Conservation (phyloP, 2,888 invertebrate species). For the Scrobipalpa atriplicella region DNA sequence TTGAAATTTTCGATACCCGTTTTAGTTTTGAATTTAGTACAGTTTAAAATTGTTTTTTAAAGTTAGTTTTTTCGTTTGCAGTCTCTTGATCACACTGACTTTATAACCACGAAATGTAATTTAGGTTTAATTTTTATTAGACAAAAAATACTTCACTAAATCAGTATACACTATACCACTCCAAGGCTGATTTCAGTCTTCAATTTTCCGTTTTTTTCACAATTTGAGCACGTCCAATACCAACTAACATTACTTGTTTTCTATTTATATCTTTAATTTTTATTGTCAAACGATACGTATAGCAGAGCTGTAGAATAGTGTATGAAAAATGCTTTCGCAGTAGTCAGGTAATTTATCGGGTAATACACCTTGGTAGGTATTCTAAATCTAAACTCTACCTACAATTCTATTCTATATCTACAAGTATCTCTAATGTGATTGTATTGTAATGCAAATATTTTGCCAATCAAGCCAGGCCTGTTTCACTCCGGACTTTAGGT, state of each 20-base stretch:
- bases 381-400: constrained; percentile 36
- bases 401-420: too few species aligned
- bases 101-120: too few species aligned
- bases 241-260: not conserved
- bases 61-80: too few species aligned
- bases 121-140: too few species aligned
- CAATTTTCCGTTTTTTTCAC: constrained; percentile 24
- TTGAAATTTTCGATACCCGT: not conserved
- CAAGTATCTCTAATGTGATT: not conserved
- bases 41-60: not conserved
- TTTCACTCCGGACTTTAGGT: too few species aligned
- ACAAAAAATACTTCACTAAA: not conserved
- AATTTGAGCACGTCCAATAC: constrained; percentile 31
- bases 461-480: too few species aligned
- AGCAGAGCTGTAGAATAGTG: not conserved
- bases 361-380: too few species aligned
- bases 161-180: constrained; percentile 26
- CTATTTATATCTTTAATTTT: constrained; percentile 11
- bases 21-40: not conserved
- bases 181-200: constrained; percentile 33
- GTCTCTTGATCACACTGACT: too few species aligned
- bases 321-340: not conserved
- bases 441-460: not conserved
- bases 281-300: constrained; percentile 26
- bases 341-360: not conserved